Base-by-base conservation (phyloP, 1,140 invertebrate genomes). In the Dinothrombium tinctorium region DNA sequence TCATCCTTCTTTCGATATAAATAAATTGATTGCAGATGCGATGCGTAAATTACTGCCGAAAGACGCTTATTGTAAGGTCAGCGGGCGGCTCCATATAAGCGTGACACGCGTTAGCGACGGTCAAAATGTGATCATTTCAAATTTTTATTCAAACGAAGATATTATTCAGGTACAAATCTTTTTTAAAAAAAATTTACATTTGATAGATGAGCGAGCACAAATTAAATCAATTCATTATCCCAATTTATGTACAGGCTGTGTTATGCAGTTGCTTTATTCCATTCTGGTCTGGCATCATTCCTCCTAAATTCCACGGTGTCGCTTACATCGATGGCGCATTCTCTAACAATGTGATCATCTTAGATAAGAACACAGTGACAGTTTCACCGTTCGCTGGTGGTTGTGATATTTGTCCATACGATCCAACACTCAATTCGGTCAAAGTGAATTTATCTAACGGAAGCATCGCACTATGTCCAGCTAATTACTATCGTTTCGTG, bases 301-400 rank as follows among this genome's bases (percentile, higher is more conserved):
- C 86, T 33, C 89, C 89, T 2, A 68, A 68, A 43, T 90, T 86
- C 57, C 74, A 75, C 51, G 87, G 86, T 89, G 72, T 77, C 25
- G 61, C 80, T 20, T 95, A 94, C 55, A 84, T 95, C 68, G 92
- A 99, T 58, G 92, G 92, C 22, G 87, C 86, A 4, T 80, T 92
- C 52, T 89, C 81, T 42, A 78, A 96, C 51, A 98, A 98, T 65
- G 62, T 95, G 48, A 87, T 89, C 2, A 73, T 78, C 2, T 56
- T 94, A 11, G 83, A 98, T 58, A 76, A 84, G 54, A 76, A 90
- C 53, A 98, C 92, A 0, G 76, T 98, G 41, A 95, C 89, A 0
- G 80, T 98, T 19, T 87, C 80, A 53, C 92, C 92, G 0, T 98
- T 98, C 60, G 83, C 83, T 53, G 92, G 92, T 0, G 89, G 96